phyloP scores from a whole-genome alignment of 2,113 vertebrate genomes.

The Ranitomeya imitator region DNA sequence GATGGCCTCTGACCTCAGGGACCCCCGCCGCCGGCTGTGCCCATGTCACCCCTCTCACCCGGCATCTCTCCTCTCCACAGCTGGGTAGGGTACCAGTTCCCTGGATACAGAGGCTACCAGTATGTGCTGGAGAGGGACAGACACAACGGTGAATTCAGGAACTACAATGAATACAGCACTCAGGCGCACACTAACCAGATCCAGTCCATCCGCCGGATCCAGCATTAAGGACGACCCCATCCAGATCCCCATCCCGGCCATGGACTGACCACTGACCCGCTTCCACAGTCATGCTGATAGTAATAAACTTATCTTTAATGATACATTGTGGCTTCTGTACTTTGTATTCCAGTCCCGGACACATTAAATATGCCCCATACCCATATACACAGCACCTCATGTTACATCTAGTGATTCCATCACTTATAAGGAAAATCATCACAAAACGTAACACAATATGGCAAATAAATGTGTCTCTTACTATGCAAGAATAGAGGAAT shows the following conservation, averaged over 20 bases:
- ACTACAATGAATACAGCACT: conserved; percentile 91
- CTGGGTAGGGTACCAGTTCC: conserved; percentile 97
- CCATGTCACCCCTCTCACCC: background rate
- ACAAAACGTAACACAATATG: background rate
- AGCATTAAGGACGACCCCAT: conserved; percentile 77
- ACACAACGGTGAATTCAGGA: conserved; percentile 90
- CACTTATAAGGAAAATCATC: background rate
- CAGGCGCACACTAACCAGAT: conserved; percentile 95
- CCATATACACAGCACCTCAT: background rate
- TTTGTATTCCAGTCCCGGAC: background rate
- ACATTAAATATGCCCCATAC: background rate
- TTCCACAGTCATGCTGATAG: background rate
- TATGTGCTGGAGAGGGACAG: conserved; percentile 92
- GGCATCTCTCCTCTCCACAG: conserved; percentile 66
- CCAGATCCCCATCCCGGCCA: background rate
- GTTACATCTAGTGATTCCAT: background rate
- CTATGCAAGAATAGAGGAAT: background rate
- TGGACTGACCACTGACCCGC: background rate
- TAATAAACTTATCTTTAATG: conserved; percentile 46
- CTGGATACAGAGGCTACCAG: conserved; percentile 95
- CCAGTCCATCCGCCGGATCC: conserved; percentile 95
- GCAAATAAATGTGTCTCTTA: no score
- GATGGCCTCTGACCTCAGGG: no score
- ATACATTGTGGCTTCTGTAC: background rate
- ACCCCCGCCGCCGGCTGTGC: no score